Evolutionary conservation across 2,888 invertebrate species (phyloP).

Genomic region (Drosophila meridionalis): DNA sequence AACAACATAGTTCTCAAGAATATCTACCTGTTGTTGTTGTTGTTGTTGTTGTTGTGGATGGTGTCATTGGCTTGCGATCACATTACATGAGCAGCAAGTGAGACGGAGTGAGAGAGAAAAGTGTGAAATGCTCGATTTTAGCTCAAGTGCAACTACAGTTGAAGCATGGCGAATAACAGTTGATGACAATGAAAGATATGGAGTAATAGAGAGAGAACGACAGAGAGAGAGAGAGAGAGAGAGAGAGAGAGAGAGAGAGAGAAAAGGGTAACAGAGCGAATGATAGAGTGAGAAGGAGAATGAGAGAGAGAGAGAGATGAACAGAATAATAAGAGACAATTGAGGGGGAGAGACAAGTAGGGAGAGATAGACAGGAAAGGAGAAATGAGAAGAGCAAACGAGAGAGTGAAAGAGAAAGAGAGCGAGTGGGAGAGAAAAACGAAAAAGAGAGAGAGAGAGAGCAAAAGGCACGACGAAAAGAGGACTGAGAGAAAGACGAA

Average conservation of each 20-base stretch:
- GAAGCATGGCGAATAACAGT: not conserved
- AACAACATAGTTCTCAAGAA: slow-evolving; percentile 42
- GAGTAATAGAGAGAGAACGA: not conserved
- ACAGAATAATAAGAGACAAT: no score
- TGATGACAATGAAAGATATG: not conserved
- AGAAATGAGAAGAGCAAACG: not conserved
- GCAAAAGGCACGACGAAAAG: not conserved
- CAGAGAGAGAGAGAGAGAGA: not conserved
- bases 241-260: not conserved
- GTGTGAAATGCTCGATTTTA: slow-evolving; percentile 11
- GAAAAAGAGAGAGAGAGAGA: not conserved
- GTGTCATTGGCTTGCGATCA: slow-evolving; percentile 59
- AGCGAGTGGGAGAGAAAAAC: not conserved
- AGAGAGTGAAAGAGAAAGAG: not conserved
- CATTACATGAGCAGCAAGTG: slow-evolving; percentile 33
- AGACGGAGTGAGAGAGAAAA: not conserved
- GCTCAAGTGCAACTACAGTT: slow-evolving; percentile 12
- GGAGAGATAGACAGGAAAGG: not conserved
- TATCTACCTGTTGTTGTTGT: slow-evolving; percentile 9
- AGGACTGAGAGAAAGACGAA: not conserved
- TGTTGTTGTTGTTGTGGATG: slow-evolving; percentile 23
- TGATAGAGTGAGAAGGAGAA: not conserved
- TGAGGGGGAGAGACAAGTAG: not conserved
- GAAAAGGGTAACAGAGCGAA: not conserved
- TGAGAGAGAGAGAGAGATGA: not conserved